Evolutionary conservation across 1,140 invertebrate genomes (phyloP).

Genomic region (Melipona quadrifasciata): DNA sequence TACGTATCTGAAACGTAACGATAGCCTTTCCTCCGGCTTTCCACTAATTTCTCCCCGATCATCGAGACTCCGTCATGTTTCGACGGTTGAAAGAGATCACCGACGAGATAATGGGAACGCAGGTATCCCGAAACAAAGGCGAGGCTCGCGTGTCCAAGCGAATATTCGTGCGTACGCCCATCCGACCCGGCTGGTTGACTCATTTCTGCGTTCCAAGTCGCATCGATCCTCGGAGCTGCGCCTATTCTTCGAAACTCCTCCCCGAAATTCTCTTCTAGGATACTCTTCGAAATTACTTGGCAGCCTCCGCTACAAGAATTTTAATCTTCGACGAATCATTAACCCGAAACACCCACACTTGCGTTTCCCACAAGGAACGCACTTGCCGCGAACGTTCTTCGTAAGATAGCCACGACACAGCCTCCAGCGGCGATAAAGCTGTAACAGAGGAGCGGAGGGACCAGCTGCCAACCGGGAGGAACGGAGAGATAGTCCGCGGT

Average conservation of each 20-base stretch:
- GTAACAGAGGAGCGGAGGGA: neutral
- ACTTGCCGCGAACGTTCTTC: neutral
- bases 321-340: neutral
- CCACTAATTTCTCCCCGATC: constrained; percentile 57
- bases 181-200: constrained; percentile 31
- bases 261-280: neutral
- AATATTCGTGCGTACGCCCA: constrained; percentile 31
- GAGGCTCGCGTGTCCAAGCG: constrained; percentile 45
- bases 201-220: constrained; percentile 32
- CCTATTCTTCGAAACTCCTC: constrained; percentile 39
- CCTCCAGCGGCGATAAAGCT: constrained; percentile 5
- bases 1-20: constrained; percentile 45
- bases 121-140: constrained; percentile 56
- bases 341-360: neutral
- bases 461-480: neutral
- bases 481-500: constrained; percentile 13
- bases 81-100: constrained; percentile 46
- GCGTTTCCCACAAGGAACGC: neutral
- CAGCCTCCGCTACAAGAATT: neutral
- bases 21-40: constrained; percentile 43
- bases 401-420: neutral
- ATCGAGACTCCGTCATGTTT: neutral
- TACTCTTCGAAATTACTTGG: neutral
- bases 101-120: constrained; percentile 49
- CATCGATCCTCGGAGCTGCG: constrained; percentile 31